phyloP scores from a whole-genome alignment of 1,140 invertebrate genomes.

The Drosophila micromelanica region DNA sequence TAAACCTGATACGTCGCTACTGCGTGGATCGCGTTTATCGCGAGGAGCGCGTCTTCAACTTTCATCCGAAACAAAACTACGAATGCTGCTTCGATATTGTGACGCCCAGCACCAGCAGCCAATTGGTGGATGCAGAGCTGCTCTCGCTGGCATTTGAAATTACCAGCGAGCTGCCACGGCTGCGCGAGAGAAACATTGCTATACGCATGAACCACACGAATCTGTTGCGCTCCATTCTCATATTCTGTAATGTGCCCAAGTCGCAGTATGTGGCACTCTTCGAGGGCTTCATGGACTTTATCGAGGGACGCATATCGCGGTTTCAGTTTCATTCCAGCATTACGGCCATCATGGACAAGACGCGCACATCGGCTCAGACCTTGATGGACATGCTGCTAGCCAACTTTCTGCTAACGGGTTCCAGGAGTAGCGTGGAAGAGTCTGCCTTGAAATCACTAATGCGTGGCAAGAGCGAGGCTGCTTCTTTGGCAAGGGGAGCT shows the following conservation, averaged over 20 bases:
- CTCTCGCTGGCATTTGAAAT: conserved; percentile 92
- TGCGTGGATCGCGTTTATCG: conserved; percentile 94
- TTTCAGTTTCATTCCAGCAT: conserved; percentile 90
- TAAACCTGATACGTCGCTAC: conserved; percentile 92
- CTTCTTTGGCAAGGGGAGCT: conserved; percentile 88
- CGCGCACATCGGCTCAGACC: conserved; percentile 88
- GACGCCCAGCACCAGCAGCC: conserved; percentile 88
- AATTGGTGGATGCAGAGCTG: conserved; percentile 94
- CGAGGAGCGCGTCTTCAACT: conserved; percentile 92
- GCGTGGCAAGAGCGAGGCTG: conserved; percentile 88
- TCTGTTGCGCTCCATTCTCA: conserved; percentile 91
- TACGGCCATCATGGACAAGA: conserved; percentile 88
- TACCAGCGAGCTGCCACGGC: conserved; percentile 88
- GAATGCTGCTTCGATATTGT: conserved; percentile 98
- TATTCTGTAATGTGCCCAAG: conserved; percentile 92
- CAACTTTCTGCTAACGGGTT: conserved; percentile 87
- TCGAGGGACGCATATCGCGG: conserved; percentile 87
- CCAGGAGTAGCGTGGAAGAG: conserved; percentile 86
- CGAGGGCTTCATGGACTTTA: conserved; percentile 66
- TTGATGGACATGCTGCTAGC: conserved; percentile 90
- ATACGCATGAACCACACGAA: conserved; percentile 94
- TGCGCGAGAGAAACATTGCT: conserved; percentile 89
- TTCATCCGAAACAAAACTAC: conserved; percentile 94
- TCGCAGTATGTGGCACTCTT: conserved; percentile 87
- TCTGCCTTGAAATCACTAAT: conserved; percentile 87